A percentile compares a stretch with the other conserved stretches of the same genome.
Evolutionary conservation across 2,113 vertebrate genomes (phyloP).

Genomic region (Spea multiplicata): DNA sequence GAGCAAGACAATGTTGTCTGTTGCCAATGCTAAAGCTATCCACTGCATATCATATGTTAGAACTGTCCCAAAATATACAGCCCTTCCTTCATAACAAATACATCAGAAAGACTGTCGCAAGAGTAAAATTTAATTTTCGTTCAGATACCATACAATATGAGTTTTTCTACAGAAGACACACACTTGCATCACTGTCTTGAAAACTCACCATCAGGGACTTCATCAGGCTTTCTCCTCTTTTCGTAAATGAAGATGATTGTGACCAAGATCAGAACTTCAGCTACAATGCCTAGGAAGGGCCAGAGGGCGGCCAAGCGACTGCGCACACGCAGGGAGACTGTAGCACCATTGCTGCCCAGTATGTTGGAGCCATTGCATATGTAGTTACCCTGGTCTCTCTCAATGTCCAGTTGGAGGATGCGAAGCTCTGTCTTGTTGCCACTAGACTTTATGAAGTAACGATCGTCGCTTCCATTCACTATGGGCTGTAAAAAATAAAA

Average conservation of each 20-base stretch:
- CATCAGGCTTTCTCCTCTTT: constrained; percentile 93
- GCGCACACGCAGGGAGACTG: constrained; percentile 77
- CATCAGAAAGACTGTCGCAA: too few species aligned
- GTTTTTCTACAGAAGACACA: not conserved
- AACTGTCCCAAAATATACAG: too few species aligned
- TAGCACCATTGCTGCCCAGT: not conserved
- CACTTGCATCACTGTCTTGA: not conserved
- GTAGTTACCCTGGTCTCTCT: constrained; percentile 73
- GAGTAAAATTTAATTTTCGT: too few species aligned
- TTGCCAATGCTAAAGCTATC: too few species aligned
- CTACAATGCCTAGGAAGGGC: constrained; percentile 97
- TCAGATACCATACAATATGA: too few species aligned
- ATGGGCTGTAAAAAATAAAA: constrained; percentile 53
- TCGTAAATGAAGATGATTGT: constrained; percentile 96
- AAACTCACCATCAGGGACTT: constrained; percentile 83
- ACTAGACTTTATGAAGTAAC: constrained; percentile 67
- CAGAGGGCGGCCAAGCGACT: constrained; percentile 89
- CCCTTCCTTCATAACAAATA: too few species aligned
- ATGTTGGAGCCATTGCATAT: constrained; percentile 67
- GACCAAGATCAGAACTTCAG: constrained; percentile 88
- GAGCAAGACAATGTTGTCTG: too few species aligned
- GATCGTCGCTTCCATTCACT: constrained; percentile 63
- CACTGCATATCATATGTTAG: too few species aligned
- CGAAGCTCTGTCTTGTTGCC: constrained; percentile 68
- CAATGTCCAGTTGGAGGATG: constrained; percentile 65